Evolutionary conservation across 2,888 invertebrate genomes (phyloP).

Genomic region (Pinctada fucata): DNA sequence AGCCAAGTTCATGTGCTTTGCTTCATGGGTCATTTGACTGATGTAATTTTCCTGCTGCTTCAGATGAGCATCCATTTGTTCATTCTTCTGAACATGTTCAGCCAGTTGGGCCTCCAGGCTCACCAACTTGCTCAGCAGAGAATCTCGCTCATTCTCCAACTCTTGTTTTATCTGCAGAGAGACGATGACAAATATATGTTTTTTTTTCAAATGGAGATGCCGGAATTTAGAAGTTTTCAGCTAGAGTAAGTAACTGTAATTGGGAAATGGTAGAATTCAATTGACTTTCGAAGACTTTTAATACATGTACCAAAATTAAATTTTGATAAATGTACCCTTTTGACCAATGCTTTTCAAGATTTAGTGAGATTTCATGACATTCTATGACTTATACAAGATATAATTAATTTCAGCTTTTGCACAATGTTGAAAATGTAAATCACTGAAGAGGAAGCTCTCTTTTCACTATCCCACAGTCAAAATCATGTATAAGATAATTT

Average conservation of each 20-base stretch:
- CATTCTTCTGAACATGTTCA: slow-evolving; percentile 42
- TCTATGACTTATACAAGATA: too few species aligned
- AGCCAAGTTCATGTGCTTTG: slow-evolving; percentile 58
- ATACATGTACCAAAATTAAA: too few species aligned
- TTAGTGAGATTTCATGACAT: too few species aligned
- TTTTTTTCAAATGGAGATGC: too few species aligned
- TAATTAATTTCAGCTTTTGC: too few species aligned
- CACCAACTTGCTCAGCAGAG: slow-evolving; percentile 47
- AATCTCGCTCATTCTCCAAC: slow-evolving; percentile 53
- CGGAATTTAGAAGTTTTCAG: neutral
- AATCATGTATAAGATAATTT: too few species aligned
- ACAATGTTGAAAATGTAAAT: too few species aligned
- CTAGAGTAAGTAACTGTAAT: neutral
- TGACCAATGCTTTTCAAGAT: too few species aligned
- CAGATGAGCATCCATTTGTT: slow-evolving; percentile 42
- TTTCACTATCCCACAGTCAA: too few species aligned
- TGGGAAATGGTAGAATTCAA: neutral
- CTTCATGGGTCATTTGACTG: slow-evolving; percentile 52
- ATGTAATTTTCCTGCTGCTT: slow-evolving; percentile 36
- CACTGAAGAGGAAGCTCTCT: too few species aligned
- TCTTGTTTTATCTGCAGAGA: slow-evolving; percentile 53
- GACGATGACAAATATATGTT: neutral
- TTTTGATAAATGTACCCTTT: too few species aligned
- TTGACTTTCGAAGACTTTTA: neutral
- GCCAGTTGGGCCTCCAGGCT: slow-evolving; percentile 37